phyloP scores from a whole-genome alignment of 2,888 invertebrate species.

The Panorpa germanica region DNA sequence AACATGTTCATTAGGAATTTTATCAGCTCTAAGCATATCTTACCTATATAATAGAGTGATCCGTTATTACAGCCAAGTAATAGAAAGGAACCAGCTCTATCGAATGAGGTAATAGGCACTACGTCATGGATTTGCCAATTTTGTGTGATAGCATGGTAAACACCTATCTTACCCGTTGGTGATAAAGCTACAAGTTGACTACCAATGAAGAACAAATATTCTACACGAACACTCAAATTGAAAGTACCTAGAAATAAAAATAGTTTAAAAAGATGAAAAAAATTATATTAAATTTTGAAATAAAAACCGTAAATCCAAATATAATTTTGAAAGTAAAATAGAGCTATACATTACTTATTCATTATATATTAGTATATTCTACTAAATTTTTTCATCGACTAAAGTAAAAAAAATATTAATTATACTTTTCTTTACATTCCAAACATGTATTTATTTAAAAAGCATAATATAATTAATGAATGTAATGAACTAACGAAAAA shows the following conservation, averaged over 20 bases:
- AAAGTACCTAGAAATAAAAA: conserved; percentile 48
- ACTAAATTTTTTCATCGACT: conserved; percentile 6
- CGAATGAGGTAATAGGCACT: conserved; percentile 86
- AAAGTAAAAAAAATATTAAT: conserved; percentile 1
- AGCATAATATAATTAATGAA: conserved; percentile 5
- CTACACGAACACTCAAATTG: conserved; percentile 80
- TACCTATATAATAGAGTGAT: conserved; percentile 92
- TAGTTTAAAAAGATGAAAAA: conserved; percentile 14
- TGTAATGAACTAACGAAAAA: conserved; percentile 6
- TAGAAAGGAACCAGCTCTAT: conserved; percentile 91
- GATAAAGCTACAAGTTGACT: conserved; percentile 94
- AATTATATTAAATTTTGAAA: neutral
- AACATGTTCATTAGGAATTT: neutral
- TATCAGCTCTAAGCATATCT: conserved; percentile 13
- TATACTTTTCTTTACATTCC: no score
- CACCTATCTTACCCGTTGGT: conserved; percentile 83
- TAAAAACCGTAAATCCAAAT: conserved; percentile 1
- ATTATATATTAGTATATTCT: conserved; percentile 5
- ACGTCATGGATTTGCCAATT: conserved; percentile 98
- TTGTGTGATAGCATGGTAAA: conserved; percentile 99
- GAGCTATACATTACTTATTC: no score
- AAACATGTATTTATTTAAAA: no score
- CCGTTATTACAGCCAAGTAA: conserved; percentile 91
- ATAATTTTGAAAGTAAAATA: no score
- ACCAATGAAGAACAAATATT: conserved; percentile 93